Base-by-base conservation (phyloP, 2,797 vertebrate species). In the Xiphorhynchus erythropygius region DNA sequence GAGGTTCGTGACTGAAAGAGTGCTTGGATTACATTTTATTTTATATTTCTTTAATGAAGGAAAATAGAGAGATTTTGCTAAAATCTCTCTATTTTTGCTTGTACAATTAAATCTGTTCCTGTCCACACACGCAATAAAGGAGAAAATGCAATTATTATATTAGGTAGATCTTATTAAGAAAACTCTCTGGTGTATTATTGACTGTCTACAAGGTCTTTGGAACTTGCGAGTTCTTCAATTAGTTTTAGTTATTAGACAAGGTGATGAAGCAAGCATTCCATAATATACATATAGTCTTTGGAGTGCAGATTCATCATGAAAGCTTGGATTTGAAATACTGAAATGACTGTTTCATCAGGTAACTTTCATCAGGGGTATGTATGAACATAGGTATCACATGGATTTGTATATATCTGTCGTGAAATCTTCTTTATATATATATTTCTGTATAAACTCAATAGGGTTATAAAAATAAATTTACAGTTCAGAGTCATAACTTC, bases 221-320 rank as follows among this genome's bases (percentile, higher is more conserved):
- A 93, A 88, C 27, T 87, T 94, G 42, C 3, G 33, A 87, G 78
- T 80, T 92, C 79, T 81, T 92, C 84, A 95, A 96, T 93, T 96
- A 76, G 41, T 73, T 96, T 92, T 69, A 55, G 70, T 88, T 96
- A 91, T 88, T 86, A 93, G 46, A 69, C 16, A 84, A 67, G n/a
- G 28, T 64, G 50, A 50, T 59, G 73, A 94, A 84, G 63, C 53
- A 93, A 94, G 78, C 55, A 41, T 79, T 87, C 71, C 42, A 33
- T 67, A 83, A 81, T 81, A 8, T 46, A 53, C 10, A 19, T 42
- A 7, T 18, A 53, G 46, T 87, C 81, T 87, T 84, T 69, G 17
- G 84, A 77, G 83, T 90, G 17, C 18, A 85, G 39, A 84, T 89
- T 96, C 56, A 69, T 41, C 21, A 35, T 80, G 77, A 91, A 83